These are phyloP conservation scores for Lasioglossum leucozonium DNA, from an alignment of 2,888 invertebrate genomes.

Conservation along the genomic window DNA sequence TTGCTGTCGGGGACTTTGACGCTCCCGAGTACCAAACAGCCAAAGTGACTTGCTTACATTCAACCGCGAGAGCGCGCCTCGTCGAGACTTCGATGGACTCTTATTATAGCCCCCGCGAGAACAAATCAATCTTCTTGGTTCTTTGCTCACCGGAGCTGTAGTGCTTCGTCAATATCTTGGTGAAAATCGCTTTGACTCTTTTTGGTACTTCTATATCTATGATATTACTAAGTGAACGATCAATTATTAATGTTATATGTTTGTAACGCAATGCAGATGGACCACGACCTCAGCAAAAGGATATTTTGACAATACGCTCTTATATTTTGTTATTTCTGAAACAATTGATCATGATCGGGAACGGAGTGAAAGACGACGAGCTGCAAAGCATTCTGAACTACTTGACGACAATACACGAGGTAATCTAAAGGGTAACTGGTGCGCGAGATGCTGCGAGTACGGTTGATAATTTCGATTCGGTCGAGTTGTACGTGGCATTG, in stretches of 20 bases:
- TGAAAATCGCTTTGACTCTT: not conserved
- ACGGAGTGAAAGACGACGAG: slow-evolving; percentile 99
- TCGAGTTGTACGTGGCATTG: not conserved
- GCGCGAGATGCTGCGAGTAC: not conserved
- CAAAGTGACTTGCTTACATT: not conserved
- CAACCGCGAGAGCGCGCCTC: not conserved
- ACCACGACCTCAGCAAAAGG: slow-evolving; percentile 96
- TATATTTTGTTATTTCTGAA: slow-evolving; percentile 98
- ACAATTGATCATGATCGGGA: slow-evolving; percentile 98
- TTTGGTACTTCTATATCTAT: no score
- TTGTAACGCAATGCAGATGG: slow-evolving; percentile 92
- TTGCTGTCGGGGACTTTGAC: not conserved
- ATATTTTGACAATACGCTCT: slow-evolving; percentile 96
- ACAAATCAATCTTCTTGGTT: not conserved
- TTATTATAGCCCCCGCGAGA: not conserved
- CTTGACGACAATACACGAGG: slow-evolving; percentile 98
- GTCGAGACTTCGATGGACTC: not conserved
- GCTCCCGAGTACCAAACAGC: not conserved
- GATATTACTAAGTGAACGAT: no score
- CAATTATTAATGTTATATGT: no score
- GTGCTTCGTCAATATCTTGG: not conserved
- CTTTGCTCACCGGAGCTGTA: not conserved
- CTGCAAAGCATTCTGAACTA: slow-evolving; percentile 99
- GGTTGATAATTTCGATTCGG: not conserved
- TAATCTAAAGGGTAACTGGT: slow-evolving; percentile 83